Base-by-base conservation (phyloP, 2,113 vertebrate genomes). In the Pygoscelis adeliae region DNA sequence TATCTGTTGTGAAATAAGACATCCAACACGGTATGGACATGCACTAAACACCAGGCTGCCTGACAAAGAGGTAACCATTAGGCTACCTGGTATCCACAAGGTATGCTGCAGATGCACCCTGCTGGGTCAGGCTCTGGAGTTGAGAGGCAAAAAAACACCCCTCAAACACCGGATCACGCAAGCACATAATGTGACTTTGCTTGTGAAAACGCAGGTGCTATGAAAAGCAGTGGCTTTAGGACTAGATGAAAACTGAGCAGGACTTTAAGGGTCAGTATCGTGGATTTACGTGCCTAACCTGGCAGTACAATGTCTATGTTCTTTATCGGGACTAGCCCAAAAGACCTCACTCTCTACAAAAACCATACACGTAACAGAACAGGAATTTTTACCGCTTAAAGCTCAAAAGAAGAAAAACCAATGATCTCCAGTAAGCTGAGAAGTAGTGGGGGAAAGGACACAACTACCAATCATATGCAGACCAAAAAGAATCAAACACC, bases 11-110 rank as follows among this genome's bases (percentile, higher is more conserved):
- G 29, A 91, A 61, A 23, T 34, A 36, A 61, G 32, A 32, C 29
- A 30, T 23, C 46, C 40, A 76, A 30, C 6, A 3, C 4, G 13
- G 36, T 10, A 83, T 3, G 5, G 46, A 79, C 1, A 1, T 5
- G 36, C 13, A 46, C 14, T 18, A n/a, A 55, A 23, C 11, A 23
- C 4, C 14, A 59, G 46, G 23, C n/a, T 79, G 32, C 23, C 59
- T 46, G 14, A 26, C 8, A 59, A 34, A 65, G 23, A 72, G 26
- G 25, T 15, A 53, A n/a, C 10, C 10, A 12, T 17, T 2, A n/a
- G 46, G 32, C 38, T 67, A 67, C 22, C 27, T 27, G 13, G 6
- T n/a, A 63, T 7, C 16, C 30, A 42, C 7, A 23, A 50, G 32
- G 13, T 34, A 7, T 17, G 18, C 69, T 71, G 50, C 46, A 61